Evolutionary conservation across 2,888 invertebrate species (phyloP).

Genomic region (Metellina segmentata): DNA sequence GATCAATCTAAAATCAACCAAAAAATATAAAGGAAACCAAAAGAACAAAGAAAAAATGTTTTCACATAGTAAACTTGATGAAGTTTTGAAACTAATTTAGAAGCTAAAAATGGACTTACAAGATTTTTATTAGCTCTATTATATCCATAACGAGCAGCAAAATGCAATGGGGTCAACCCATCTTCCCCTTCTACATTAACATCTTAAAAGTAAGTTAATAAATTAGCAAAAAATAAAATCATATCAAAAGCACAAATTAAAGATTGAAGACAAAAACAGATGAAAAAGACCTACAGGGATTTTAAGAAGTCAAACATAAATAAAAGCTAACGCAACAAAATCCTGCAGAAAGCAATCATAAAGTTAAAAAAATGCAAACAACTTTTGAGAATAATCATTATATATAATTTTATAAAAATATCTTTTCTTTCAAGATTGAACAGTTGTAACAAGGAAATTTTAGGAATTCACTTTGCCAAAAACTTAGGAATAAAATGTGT

Average conservation of each 20-base stretch:
- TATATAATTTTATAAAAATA: background rate
- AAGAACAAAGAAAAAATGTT: background rate
- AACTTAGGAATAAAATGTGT: too few relatives aligned
- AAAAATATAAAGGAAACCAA: background rate
- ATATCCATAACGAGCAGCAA: conserved; percentile 81
- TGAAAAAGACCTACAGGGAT: background rate
- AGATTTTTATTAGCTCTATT: conserved; percentile 46
- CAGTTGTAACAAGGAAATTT: background rate
- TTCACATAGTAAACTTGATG: background rate
- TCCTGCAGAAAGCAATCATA: background rate
- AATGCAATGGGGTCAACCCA: conserved; percentile 81
- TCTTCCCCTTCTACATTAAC: conserved; percentile 81
- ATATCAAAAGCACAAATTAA: background rate
- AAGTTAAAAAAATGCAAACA: background rate
- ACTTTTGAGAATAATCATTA: background rate
- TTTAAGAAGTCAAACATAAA: background rate
- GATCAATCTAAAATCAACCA: background rate
- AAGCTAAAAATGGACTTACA: conserved; percentile 24
- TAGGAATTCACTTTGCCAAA: background rate
- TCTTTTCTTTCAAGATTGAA: background rate
- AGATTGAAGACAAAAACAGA: background rate
- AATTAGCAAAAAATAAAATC: background rate
- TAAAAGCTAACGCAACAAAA: background rate
- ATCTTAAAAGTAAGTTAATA: conserved; percentile 78
- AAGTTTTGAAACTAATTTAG: background rate